Base-by-base conservation (phyloP, 2,888 invertebrate genomes). In the Toxonevra muliebris region DNA sequence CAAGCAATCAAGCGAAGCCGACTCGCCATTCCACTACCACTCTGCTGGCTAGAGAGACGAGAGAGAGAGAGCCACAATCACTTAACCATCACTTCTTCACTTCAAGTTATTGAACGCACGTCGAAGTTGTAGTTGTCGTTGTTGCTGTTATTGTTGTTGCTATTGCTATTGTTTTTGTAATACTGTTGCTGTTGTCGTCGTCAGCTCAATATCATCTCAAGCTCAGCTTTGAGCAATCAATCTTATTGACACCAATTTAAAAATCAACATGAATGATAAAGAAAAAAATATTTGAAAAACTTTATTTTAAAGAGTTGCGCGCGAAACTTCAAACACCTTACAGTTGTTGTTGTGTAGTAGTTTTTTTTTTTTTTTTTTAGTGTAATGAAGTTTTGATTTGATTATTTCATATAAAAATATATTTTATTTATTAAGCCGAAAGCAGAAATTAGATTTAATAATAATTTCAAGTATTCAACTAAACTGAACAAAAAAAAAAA, bases 221-320 rank as follows among this genome's bases (percentile, higher is more conserved):
- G 42, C 55, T 55, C 64, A 71, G 69, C 71, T 71, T 69, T 70
- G 71, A 79, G 76, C 81, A 82, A 82, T 81, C 82, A 82, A 81
- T 81, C 82, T 82, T 82, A 79, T 80, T 82, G 82, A 80, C 81
- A 82, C 81, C 79, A 79, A 79, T 81, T 65, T 59, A 53, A 59
- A 65, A 65, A 50, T 48, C 53, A 52, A 43, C 20, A 58, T 58
- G 58, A 19, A 50, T 5, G 8, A 48, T 15, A 19, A 43, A 43
- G 8, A 62, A 54, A 62, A 62, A 19, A n/a, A n/a, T n/a, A 43
- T 30, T 20, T 1, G 7, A 53, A 42, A n/a, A 20, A 19, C 13
- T 48, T 58, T 43, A 41, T 42, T 43, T 43, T 42, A 59, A 19
- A 58, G n/a, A n/a, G 50, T 65, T 57, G 41, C 58, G 59, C 65